phyloP scores from a whole-genome alignment of 2,113 vertebrate genomes.

The Pteropus alecto region DNA sequence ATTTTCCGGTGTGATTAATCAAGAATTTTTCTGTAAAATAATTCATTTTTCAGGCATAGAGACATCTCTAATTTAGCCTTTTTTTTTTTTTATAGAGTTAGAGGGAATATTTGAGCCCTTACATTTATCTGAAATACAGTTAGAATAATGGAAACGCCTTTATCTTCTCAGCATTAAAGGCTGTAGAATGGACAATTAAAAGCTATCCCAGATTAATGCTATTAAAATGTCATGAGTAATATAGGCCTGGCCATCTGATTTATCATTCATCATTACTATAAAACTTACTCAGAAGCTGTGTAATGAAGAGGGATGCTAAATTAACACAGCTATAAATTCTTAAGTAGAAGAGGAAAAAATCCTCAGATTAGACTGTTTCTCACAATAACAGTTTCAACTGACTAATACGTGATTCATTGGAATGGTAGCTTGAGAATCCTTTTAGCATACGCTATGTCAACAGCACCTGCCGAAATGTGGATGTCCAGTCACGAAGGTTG shows the following conservation, averaged over 20 bases:
- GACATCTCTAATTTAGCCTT: constrained; percentile 48
- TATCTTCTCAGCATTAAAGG: constrained; percentile 67
- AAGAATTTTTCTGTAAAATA: constrained; percentile 56
- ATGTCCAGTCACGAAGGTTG: not conserved
- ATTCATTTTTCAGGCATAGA: constrained; percentile 56
- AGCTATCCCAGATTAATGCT: constrained; percentile 68
- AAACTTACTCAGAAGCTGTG: constrained; percentile 63
- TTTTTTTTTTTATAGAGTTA: constrained; percentile 21
- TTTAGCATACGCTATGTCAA: not conserved
- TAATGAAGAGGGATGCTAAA: constrained; percentile 57
- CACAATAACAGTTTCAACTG: not conserved
- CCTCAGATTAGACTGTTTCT: not conserved
- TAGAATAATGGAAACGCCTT: constrained; percentile 71
- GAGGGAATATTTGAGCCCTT: constrained; percentile 33
- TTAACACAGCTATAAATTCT: constrained; percentile 67
- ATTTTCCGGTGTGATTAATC: constrained; percentile 40
- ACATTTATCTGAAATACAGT: constrained; percentile 73
- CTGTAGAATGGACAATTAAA: constrained; percentile 71
- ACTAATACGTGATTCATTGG: not conserved
- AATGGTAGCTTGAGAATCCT: not conserved
- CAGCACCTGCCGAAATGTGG: not conserved
- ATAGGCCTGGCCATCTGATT: constrained; percentile 59
- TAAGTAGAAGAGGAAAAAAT: not conserved
- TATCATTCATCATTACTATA: constrained; percentile 54
- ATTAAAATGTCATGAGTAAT: constrained; percentile 69